Evolutionary conservation across 1,140 invertebrate genomes (phyloP).

Genomic region (Nomia melanderi): DNA sequence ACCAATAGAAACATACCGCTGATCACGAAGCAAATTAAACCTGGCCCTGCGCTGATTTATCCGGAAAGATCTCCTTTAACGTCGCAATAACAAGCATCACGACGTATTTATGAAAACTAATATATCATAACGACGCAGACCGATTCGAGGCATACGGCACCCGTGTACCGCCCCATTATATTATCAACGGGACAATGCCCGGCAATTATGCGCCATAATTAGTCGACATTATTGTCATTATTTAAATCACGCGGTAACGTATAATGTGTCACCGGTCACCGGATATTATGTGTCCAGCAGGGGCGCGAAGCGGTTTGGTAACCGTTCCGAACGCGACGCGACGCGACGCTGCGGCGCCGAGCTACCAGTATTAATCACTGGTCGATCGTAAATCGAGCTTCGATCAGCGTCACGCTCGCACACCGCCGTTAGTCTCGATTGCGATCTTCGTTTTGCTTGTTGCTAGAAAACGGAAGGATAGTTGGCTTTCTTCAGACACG

Average conservation of each 20-base stretch:
- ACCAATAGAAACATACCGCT: not conserved
- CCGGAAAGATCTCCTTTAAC: constrained; percentile 14
- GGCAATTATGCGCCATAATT: constrained; percentile 40
- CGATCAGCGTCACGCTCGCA: constrained; percentile 36
- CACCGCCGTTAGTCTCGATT: constrained; percentile 12
- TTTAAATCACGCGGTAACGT: constrained; percentile 40
- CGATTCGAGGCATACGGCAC: constrained; percentile 13
- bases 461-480: not conserved
- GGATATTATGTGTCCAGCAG: not conserved
- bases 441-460: constrained; percentile 9
- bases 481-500: too few species aligned
- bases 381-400: constrained; percentile 39
- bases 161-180: constrained; percentile 13
- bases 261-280: not conserved
- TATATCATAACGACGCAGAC: not conserved
- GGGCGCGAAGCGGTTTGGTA: not conserved
- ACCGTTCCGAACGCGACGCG: not conserved
- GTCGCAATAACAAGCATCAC: constrained; percentile 6
- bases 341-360: not conserved
- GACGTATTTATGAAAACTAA: constrained; percentile 27
- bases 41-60: not conserved
- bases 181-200: constrained; percentile 33
- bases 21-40: not conserved
- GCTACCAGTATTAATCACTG: constrained; percentile 36
- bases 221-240: constrained; percentile 46